Evolutionary conservation across 2,113 vertebrate species (phyloP).

Genomic region (Percopsis transmontana): DNA sequence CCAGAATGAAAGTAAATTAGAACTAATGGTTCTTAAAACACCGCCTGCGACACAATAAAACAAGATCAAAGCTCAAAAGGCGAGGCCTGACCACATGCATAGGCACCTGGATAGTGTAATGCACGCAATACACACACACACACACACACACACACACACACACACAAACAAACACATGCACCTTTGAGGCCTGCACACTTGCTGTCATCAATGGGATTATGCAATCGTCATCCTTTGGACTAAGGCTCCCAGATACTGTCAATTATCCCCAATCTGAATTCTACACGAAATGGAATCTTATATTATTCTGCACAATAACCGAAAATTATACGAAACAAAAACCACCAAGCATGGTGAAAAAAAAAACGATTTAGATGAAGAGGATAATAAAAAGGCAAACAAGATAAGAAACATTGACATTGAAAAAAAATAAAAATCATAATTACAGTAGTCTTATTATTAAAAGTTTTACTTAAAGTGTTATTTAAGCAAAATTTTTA

Average conservation of each 20-base stretch:
- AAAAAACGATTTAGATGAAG: too few species aligned
- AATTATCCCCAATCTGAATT: background rate
- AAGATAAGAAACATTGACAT: too few species aligned
- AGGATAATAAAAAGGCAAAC: too few species aligned
- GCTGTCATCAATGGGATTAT: background rate
- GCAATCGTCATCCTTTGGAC: too few species aligned
- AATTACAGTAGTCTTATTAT: too few species aligned
- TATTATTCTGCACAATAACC: background rate
- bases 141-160: too few species aligned
- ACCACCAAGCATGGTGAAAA: too few species aligned
- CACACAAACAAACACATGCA: too few species aligned
- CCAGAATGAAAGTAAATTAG: constrained; percentile 3
- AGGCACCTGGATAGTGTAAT: constrained; percentile 41
- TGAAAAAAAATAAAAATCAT: too few species aligned
- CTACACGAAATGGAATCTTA: background rate
- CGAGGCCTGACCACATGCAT: constrained; percentile 21
- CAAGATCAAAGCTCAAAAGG: constrained; percentile 27
- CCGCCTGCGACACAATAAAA: constrained; percentile 18
- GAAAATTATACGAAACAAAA: too few species aligned
- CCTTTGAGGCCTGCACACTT: background rate
- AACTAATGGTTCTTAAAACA: background rate
- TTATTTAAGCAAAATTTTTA: background rate
- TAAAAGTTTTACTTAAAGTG: too few species aligned
- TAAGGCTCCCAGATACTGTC: background rate
- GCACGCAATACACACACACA: background rate